Conservation (phyloP, 2,888 invertebrate genomes). For the Melanargia galathea region DNA sequence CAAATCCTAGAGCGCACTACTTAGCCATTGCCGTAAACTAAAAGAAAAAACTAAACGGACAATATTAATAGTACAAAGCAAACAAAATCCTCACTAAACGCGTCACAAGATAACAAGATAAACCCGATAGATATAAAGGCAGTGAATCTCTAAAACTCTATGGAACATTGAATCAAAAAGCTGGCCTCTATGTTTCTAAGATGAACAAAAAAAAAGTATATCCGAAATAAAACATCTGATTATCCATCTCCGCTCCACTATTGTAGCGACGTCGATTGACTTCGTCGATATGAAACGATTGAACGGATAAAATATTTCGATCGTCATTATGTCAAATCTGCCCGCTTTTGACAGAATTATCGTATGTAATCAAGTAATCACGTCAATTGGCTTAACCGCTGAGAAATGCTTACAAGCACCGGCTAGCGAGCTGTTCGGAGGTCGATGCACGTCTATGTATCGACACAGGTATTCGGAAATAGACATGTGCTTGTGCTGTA, state of each 20-base stretch:
- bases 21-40: too few species aligned
- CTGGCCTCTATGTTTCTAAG: slow-evolving; percentile 27
- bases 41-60: slow-evolving; percentile 1
- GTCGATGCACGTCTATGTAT: slow-evolving; percentile 20
- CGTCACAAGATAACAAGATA: slow-evolving; percentile 20
- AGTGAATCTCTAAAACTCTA: slow-evolving; percentile 19
- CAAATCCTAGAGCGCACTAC: too few species aligned
- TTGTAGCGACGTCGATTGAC: slow-evolving; percentile 44
- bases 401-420: slow-evolving; percentile 34
- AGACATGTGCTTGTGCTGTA: slow-evolving; percentile 18
- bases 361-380: slow-evolving; percentile 45
- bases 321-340: slow-evolving; percentile 51
- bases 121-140: slow-evolving; percentile 16
- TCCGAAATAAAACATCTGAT: slow-evolving; percentile 42
- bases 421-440: slow-evolving; percentile 20
- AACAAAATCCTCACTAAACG: slow-evolving; percentile 15
- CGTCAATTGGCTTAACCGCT: slow-evolving; percentile 38
- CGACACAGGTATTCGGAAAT: slow-evolving; percentile 12
- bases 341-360: slow-evolving; percentile 49
- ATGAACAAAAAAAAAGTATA: slow-evolving; percentile 34
- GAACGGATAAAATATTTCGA: slow-evolving; percentile 44
- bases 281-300: slow-evolving; percentile 43
- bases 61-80: slow-evolving; percentile 9
- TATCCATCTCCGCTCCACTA: slow-evolving; percentile 42
- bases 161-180: slow-evolving; percentile 26